Evolutionary conservation across 2,797 vertebrate species (phyloP), one percentile per base, ranked within the genome.

Genomic region (Rachycentron canadum): DNA sequence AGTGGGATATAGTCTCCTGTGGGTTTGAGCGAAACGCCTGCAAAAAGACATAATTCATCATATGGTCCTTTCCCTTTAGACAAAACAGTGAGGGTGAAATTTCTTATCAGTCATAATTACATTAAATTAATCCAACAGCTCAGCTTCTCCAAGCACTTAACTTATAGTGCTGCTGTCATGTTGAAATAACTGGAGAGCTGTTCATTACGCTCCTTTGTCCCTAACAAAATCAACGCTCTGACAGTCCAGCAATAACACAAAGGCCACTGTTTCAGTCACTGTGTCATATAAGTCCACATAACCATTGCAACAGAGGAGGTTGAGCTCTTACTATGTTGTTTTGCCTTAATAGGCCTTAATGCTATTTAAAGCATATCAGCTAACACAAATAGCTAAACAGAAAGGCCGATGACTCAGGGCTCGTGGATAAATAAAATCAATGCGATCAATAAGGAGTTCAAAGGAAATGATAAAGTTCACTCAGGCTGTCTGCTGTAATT

Each of bases 341-440:
- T 17, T 19, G 21, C 21, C 17, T 56, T 43, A 68, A 59, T 23
- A 52, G 23, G n/a, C 38, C 19, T 10, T 36, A 38, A 53, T 38
- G 43, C 9, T 16, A 36, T 34, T 59, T 19, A 7, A 26, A 55
- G 23, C 5, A 26, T 13, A 45, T 59, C 32, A 62, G 67, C 56
- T 30, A 74, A 71, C 17, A 81, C 26, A 69, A 72, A 76, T 13
- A 60, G 57, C 19, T 16, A 47, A 68, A 77, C 40, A 69, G 10
- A 52, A 58, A 47, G 11, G 1, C 57, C 40, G 68, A 47, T 19
- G 58, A n/a, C 26, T 36, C 0, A 1, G 47, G 73, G 12, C 2
- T 62, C 2, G 26, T 30, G 1, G 11, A 47, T 38, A 30, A 40
- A 45, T 17, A 36, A 30, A 66, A 34, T 38, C 21, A 62, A 0